Conservation (phyloP, 2,797 vertebrate genomes). For the Philypnodon macrostomus region DNA sequence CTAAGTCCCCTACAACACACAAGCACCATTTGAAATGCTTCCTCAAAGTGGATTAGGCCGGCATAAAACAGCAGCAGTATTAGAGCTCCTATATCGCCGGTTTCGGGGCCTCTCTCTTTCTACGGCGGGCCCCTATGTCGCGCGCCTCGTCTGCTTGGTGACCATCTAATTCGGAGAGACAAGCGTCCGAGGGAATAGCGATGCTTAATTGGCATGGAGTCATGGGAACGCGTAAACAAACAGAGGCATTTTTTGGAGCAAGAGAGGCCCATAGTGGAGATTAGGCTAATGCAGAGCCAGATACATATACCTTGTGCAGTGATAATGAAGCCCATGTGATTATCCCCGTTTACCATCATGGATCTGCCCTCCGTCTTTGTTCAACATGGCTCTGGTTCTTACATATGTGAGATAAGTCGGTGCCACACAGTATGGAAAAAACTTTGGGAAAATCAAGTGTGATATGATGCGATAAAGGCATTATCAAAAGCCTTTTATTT, state of each 20-base stretch:
- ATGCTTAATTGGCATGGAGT: conserved; percentile 78
- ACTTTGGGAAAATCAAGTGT: neutral
- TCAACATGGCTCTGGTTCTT: neutral
- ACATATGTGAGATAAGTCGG: neutral
- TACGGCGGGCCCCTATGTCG: neutral
- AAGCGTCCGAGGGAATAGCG: conserved; percentile 74
- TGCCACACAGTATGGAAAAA: neutral
- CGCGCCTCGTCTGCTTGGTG: conserved; percentile 64
- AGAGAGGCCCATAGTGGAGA: conserved; percentile 52
- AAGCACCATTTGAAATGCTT: neutral
- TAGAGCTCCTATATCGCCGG: neutral
- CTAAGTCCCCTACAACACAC: neutral
- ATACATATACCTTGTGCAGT: conserved; percentile 30
- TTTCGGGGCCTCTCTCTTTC: neutral
- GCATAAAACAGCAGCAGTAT: conserved; percentile 2
- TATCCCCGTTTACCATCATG: conserved; percentile 19
- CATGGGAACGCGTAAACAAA: conserved; percentile 84
- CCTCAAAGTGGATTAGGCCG: conserved; percentile 9
- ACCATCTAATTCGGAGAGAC: conserved; percentile 78
- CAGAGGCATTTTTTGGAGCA: conserved; percentile 74
- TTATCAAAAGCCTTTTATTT: too few species aligned
- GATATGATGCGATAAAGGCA: too few species aligned
- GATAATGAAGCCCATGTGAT: conserved; percentile 33
- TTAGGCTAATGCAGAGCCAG: conserved; percentile 57
- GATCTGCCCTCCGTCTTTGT: conserved; percentile 14